A percentile compares a stretch with the other conserved stretches of the same genome.
Conservation (phyloP, 2,797 vertebrate genomes). For the Chiloscyllium punctatum region DNA sequence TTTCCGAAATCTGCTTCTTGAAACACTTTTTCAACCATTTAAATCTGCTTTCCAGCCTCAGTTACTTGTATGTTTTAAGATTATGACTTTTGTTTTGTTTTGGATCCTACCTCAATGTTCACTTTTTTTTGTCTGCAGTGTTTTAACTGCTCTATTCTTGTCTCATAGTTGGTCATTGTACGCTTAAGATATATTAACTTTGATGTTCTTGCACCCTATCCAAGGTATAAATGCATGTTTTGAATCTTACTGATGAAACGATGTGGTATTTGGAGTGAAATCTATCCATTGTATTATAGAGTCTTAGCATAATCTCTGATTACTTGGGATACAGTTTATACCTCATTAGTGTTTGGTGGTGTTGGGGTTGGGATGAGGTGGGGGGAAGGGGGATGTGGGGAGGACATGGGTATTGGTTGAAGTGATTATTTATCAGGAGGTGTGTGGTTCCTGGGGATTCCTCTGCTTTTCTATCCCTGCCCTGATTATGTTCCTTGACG, state of each 20-base stretch:
- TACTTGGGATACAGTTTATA: neutral
- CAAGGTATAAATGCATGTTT: neutral
- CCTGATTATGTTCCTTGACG: neutral
- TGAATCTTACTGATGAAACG: neutral
- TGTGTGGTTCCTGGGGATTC: neutral
- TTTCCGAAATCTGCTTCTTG: neutral
- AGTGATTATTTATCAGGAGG: neutral
- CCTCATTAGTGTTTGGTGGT: neutral
- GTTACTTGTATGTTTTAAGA: neutral
- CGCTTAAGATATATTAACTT: neutral
- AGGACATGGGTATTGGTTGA: too few species aligned
- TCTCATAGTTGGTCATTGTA: neutral
- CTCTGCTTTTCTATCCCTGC: neutral
- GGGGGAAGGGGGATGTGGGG: too few species aligned
- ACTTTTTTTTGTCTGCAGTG: too few species aligned
- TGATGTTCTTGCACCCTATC: neutral
- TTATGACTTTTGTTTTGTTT: neutral
- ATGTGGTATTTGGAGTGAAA: neutral
- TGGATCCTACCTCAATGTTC: neutral
- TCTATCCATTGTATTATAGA: neutral
- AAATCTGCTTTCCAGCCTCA: neutral
- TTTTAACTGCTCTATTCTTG: neutral
- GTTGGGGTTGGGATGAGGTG: too few species aligned
- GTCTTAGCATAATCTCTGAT: neutral
- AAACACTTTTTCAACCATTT: neutral